Conservation (phyloP, 92 coral and sea anemone species). For the Metridium senile region DNA sequence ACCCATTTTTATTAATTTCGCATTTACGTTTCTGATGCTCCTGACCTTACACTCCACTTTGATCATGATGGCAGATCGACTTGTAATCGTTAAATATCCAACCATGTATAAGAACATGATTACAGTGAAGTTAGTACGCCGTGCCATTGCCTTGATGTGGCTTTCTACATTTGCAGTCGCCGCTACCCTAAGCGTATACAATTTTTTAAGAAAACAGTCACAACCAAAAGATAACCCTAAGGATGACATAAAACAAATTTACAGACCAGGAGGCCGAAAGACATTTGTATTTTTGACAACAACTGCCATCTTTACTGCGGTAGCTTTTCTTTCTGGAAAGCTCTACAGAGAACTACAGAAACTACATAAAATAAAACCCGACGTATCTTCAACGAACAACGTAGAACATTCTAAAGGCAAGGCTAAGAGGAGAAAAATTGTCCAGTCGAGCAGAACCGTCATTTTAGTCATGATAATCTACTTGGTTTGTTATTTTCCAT, state of each 20-base stretch:
- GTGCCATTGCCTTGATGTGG: conserved; percentile 4
- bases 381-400: neutral
- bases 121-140: conserved; percentile 10
- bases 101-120: neutral
- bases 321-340: neutral
- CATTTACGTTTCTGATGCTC: neutral
- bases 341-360: neutral
- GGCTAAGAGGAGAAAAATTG: neutral
- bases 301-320: neutral
- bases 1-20: neutral
- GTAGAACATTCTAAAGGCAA: neutral
- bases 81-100: conserved; percentile 11
- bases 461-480: neutral
- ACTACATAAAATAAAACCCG: neutral
- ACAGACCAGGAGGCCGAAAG: neutral
- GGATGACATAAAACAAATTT: neutral
- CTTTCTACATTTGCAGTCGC: neutral
- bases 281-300: neutral
- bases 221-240: neutral
- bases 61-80: conserved; percentile 22
- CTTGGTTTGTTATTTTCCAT: neutral
- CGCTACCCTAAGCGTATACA: neutral
- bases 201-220: neutral
- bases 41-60: neutral
- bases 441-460: neutral